A percentile compares a stretch with the other conserved stretches of the same genome.
Evolutionary conservation across 2,888 invertebrate genomes (phyloP).

Genomic region (Tetheella fluctuosa): DNA sequence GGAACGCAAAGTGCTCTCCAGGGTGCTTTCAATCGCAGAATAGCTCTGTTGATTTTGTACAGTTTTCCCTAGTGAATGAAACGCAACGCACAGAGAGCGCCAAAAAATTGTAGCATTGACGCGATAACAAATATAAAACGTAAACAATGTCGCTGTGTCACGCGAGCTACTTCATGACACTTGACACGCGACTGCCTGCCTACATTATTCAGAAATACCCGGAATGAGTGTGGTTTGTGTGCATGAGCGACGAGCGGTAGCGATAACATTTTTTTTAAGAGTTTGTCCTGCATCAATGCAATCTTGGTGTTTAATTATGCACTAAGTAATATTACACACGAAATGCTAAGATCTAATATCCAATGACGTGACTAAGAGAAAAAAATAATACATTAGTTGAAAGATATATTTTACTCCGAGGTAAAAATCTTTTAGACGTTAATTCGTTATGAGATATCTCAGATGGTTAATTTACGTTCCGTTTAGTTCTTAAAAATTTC

Average conservation of each 20-base stretch:
- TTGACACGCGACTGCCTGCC: slow-evolving; percentile 39
- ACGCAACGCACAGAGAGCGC: slow-evolving; percentile 30
- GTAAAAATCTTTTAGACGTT: too few relatives aligned
- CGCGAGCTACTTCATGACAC: slow-evolving; percentile 41
- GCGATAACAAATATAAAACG: slow-evolving; percentile 37
- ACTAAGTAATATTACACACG: too few relatives aligned
- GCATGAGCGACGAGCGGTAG: slow-evolving; percentile 16
- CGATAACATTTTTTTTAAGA: slow-evolving; percentile 25
- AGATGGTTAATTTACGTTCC: too few relatives aligned
- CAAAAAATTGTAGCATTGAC: slow-evolving; percentile 35
- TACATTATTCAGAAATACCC: slow-evolving; percentile 38
- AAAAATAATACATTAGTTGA: too few relatives aligned
- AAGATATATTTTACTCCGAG: too few relatives aligned
- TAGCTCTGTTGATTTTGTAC: slow-evolving; percentile 14
- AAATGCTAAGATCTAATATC: too few relatives aligned
- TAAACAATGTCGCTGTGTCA: slow-evolving; percentile 44
- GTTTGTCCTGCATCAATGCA: too few relatives aligned
- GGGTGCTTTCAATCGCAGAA: slow-evolving; percentile 9
- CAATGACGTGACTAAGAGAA: too few relatives aligned
- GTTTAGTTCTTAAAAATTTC: neutral
- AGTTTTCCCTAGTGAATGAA: slow-evolving; percentile 27
- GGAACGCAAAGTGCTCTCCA: slow-evolving; percentile 10
- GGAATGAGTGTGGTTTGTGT: slow-evolving; percentile 8
- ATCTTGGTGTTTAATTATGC: too few relatives aligned
- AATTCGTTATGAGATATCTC: too few relatives aligned